phyloP scores from a whole-genome alignment of 1,140 invertebrate genomes.

The Papilio helenus region DNA sequence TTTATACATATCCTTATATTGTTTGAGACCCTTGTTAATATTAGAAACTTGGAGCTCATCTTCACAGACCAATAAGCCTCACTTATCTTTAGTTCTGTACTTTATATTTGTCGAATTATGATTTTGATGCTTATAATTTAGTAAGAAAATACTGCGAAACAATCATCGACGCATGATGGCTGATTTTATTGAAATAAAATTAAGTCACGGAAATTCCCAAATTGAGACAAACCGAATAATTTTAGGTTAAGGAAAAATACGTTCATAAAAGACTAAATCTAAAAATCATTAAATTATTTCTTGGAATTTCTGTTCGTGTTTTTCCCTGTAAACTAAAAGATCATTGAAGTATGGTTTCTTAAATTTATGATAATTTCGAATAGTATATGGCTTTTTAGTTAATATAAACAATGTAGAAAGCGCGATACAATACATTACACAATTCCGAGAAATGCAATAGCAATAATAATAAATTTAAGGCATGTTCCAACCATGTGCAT shows the following conservation, averaged over 20 bases:
- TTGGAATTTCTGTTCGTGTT: not conserved
- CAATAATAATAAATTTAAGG: conserved; percentile 27
- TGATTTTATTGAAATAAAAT: not conserved
- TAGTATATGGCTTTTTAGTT: not conserved
- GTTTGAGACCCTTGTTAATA: not conserved
- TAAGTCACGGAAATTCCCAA: not conserved
- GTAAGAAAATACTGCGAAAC: not conserved
- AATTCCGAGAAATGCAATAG: conserved; percentile 21
- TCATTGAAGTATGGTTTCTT: not conserved
- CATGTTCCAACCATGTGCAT: conserved; percentile 15
- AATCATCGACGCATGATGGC: not conserved
- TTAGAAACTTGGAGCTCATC: not conserved
- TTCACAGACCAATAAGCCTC: not conserved
- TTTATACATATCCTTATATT: not conserved
- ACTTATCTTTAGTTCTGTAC: not conserved
- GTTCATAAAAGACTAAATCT: not conserved
- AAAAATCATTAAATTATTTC: not conserved
- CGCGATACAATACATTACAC: conserved; percentile 5
- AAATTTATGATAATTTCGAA: not conserved
- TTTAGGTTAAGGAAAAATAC: conserved; percentile 12
- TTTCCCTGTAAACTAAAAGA: not conserved
- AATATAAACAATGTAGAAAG: not conserved
- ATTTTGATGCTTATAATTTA: not conserved
- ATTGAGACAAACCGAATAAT: not conserved
- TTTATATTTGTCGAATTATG: too few species aligned